These are phyloP conservation scores for Miltochrista miniata DNA, from an alignment of 2,888 invertebrate species.

Conservation along the genomic window DNA sequence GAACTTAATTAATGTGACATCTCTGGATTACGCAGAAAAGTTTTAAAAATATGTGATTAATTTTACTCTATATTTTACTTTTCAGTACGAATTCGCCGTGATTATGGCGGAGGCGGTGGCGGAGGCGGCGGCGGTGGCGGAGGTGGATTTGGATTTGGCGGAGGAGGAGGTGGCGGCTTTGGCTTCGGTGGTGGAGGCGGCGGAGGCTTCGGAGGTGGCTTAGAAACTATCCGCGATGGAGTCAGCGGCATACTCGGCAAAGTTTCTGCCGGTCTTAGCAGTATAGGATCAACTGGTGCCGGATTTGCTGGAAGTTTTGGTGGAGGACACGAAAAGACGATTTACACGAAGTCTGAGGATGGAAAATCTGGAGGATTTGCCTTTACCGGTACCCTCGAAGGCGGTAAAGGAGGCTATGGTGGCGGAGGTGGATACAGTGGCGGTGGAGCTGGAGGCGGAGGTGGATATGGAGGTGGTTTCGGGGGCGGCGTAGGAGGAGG, in stretches of 20 bases:
- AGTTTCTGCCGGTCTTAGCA: constrained; percentile 50
- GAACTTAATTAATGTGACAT: too few relatives aligned
- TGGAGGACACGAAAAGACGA: constrained; percentile 52
- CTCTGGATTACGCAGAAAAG: too few relatives aligned
- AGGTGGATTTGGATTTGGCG: constrained; percentile 38
- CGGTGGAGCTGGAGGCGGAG: constrained; percentile 54
- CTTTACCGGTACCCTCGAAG: constrained; percentile 64
- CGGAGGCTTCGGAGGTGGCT: constrained; percentile 44
- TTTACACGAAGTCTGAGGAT: constrained; percentile 67
- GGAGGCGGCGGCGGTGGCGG: constrained; percentile 44
- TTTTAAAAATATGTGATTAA: too few relatives aligned
- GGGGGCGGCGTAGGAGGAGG: constrained; percentile 36
- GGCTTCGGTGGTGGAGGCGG: constrained; percentile 39
- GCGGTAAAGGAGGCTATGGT: constrained; percentile 69
- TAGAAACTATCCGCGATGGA: constrained; percentile 53
- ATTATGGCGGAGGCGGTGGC: constrained; percentile 50
- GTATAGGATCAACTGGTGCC: constrained; percentile 37
- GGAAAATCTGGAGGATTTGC: constrained; percentile 76
- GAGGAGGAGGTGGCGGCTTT: constrained; percentile 43
- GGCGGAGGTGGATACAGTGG: constrained; percentile 64
- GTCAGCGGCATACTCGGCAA: constrained; percentile 56
- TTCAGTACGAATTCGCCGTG: constrained; percentile 62
- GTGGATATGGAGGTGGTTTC: constrained; percentile 37
- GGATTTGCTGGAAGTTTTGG: constrained; percentile 37
- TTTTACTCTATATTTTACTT: constrained; percentile 20